phyloP scores from a whole-genome alignment of 1,140 invertebrate species.

The Nasonia vitripennis region DNA sequence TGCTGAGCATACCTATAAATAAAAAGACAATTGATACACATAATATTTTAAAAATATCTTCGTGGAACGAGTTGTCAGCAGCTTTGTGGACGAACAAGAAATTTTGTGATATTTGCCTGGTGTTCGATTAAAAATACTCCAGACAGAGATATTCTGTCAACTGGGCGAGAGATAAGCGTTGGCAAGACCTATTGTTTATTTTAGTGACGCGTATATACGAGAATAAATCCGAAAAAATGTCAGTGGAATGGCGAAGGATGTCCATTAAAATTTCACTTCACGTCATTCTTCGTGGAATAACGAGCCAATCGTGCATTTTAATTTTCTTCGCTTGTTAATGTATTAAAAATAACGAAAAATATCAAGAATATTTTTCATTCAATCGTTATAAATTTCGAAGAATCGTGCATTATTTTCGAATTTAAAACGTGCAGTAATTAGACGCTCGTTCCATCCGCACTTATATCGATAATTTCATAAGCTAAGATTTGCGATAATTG shows the following conservation, averaged over 20 bases:
- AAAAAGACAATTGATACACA: too few relatives aligned
- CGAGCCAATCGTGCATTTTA: background rate
- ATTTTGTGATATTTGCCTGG: slow-evolving; percentile 25
- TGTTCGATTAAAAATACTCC: slow-evolving; percentile 41
- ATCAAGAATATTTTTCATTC: too few relatives aligned
- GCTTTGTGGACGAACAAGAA: background rate
- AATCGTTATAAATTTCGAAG: too few relatives aligned
- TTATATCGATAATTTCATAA: background rate
- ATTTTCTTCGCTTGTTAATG: background rate
- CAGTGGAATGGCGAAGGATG: background rate
- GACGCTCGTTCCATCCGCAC: background rate
- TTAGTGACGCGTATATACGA: slow-evolving; percentile 49
- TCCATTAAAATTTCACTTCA: slow-evolving; percentile 30
- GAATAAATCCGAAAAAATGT: slow-evolving; percentile 51
- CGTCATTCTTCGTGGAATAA: background rate
- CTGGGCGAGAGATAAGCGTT: slow-evolving; percentile 5
- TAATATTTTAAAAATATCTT: background rate
- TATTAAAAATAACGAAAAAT: background rate
- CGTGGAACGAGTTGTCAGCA: background rate
- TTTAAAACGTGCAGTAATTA: background rate
- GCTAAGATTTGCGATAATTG: background rate
- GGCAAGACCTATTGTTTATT: slow-evolving; percentile 36
- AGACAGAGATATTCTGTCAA: slow-evolving; percentile 27
- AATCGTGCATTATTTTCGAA: background rate
- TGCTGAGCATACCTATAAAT: too few relatives aligned